Conservation (phyloP, 2,888 invertebrate species). For the Pollenia labialis region DNA sequence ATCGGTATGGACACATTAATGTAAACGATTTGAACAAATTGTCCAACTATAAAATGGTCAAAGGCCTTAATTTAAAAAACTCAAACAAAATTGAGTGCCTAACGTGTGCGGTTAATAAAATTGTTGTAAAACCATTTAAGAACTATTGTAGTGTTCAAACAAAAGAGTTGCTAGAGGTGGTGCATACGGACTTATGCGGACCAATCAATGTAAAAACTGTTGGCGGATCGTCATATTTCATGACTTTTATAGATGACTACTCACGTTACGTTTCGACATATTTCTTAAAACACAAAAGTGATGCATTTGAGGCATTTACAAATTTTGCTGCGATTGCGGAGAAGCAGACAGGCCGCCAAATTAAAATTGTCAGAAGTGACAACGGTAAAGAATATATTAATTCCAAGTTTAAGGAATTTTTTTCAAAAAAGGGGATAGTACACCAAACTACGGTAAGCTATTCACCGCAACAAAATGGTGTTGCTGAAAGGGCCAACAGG, state of each 20-base stretch:
- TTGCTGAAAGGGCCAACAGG: neutral
- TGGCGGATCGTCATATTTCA: conserved; percentile 34
- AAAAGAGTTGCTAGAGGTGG: conserved; percentile 5
- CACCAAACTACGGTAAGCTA: too few relatives aligned
- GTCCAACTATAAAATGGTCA: too few relatives aligned
- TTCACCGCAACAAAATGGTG: neutral
- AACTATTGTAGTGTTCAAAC: conserved; percentile 9
- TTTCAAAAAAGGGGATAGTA: too few relatives aligned
- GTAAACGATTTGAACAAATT: too few relatives aligned
- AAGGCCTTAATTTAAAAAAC: too few relatives aligned
- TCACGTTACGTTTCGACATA: conserved; percentile 22
- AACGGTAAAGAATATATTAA: conserved; percentile 39
- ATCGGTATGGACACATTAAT: neutral
- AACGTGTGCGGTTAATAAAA: conserved; percentile 36
- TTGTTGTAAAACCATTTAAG: conserved; percentile 29
- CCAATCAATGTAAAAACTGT: neutral
- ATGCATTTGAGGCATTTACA: conserved; percentile 44
- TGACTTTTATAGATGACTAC: conserved; percentile 41
- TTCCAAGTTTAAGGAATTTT: conserved; percentile 24
- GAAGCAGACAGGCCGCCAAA: conserved; percentile 12
- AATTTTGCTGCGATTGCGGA: conserved; percentile 41
- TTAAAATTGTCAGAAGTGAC: conserved; percentile 29
- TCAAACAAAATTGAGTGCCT: conserved; percentile 1
- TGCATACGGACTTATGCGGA: too few relatives aligned
- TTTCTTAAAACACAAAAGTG: conserved; percentile 38